Evolutionary conservation across 2,888 invertebrate species (phyloP), one percentile per base, ranked within the genome.

Genomic region (Catocala nupta): DNA sequence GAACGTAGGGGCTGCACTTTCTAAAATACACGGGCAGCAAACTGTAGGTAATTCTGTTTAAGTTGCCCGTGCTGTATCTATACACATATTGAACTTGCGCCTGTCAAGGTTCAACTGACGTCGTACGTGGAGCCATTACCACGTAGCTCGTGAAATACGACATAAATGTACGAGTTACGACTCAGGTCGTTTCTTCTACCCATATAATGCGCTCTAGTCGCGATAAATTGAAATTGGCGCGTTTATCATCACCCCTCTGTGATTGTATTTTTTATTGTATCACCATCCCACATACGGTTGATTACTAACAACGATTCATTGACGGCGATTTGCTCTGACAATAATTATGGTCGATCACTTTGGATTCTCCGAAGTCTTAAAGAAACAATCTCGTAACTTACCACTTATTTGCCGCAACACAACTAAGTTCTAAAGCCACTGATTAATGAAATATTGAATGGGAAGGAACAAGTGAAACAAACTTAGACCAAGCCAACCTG

Each of bases 161-260:
- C 86, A 86, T 90, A 86, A 90, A 88, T 81, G 85, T 82, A 78
- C 81, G 83, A 87, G 89, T 88, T 90, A 90, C 89, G 88, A 82
- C 84, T 66, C 68, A 68, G 81, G 77, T 82, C 83, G 83, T 82
- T 84, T 82, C 82, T 86, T 70, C 77, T 78, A 85, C 79, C 85
- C 87, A 83, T 86, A 87, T 89, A 90, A 90, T 84, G 83, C 78
- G 85, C 79, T 79, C 76, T 82, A 78, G 83, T 81, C 81, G 82
- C 86, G 84, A 89, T 89, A 88, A 89, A 91, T 90, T 90, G 90
- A 90, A 89, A 90, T 86, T 87, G 89, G 81, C 82, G 84, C 85
- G 79, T 88, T 86, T 87, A 87, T 88, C 89, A 88, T 88, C 86
- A 74, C 81, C 81, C 74, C 77, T 66, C 81, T 73, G 85, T 87